Evolutionary conservation across 2,888 invertebrate species (phyloP), one percentile per base, ranked within the genome.

Genomic region (Leptinotarsa juncta): DNA sequence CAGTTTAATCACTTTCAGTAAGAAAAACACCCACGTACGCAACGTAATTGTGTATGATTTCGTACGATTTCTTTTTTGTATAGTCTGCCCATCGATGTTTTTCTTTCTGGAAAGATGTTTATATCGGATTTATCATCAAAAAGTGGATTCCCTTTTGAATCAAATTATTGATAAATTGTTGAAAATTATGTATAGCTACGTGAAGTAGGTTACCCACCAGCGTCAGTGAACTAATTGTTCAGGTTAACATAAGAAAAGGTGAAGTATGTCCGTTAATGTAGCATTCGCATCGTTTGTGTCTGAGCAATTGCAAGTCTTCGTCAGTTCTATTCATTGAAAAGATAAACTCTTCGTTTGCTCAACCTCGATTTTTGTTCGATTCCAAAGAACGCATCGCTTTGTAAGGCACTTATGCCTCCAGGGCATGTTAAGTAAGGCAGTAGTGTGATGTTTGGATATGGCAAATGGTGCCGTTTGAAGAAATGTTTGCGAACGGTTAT

Each of bases 351-450:
- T 12, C 55, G 55, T 68, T 53, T 55, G 62, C 53, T 71, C 70
- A 71, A 71, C 70, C 70, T 62, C 62, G 65, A 65, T 71, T 70
- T 71, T 65, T 62, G 48, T 65, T 32, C 49, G 55, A 62, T 67
- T 32, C n/a, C 67, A 55, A 60, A 42, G 53, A 55, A 62, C 62
- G 32, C 12, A 42, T 42, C 32, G 49, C 70, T 50, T 49, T 49
- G 49, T 51, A 18, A 51, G 71, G 48, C 66, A 53, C 65, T 65
- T 55, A 49, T 57, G 26, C 66, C 71, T 71, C 57, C 51, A 66
- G 71, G 71, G 66, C 66, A 32, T 66, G 15, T 71, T 66, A 71
- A 71, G 71, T 71, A 71, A 71, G 71, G 66, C 66, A 71, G 71
- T 71, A 71, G 71, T 66, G 71, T 71, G 71, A 71, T 55, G 55